Evolutionary conservation across 2,888 invertebrate genomes (phyloP).

Genomic region (Sericinus montela): DNA sequence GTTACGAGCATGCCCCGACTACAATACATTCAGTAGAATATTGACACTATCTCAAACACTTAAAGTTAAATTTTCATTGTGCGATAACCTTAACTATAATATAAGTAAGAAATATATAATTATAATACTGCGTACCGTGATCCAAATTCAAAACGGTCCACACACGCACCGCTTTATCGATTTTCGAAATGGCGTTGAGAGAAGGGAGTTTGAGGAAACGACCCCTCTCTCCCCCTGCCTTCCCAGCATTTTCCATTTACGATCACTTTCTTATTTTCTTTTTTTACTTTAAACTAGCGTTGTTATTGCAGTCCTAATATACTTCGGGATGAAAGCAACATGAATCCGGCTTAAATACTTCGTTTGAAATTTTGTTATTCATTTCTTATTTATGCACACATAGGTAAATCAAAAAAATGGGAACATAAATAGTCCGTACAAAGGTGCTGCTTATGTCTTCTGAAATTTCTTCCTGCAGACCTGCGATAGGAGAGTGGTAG

Average conservation of each 20-base stretch:
- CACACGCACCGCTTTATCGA: constrained; percentile 65
- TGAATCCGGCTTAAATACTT: too few species aligned
- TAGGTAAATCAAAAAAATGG: too few species aligned
- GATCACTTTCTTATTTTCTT: too few species aligned
- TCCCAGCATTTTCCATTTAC: constrained; percentile 10
- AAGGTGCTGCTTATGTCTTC: too few species aligned
- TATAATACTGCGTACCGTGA: too few species aligned
- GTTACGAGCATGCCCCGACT: background rate
- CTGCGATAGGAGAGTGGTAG: too few species aligned
- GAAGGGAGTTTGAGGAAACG: constrained; percentile 40
- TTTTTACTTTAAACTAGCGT: constrained; percentile 6
- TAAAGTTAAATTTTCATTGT: background rate
- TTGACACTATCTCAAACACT: background rate
- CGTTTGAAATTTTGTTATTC: too few species aligned
- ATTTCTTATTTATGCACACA: too few species aligned
- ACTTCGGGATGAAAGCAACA: background rate
- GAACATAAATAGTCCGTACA: too few species aligned
- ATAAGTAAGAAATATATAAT: too few species aligned
- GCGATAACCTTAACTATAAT: too few species aligned
- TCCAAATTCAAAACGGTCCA: constrained; percentile 47
- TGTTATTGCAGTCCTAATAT: background rate
- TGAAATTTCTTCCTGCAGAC: too few species aligned
- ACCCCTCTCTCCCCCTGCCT: constrained; percentile 20
- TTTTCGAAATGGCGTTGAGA: constrained; percentile 56
- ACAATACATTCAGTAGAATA: background rate